These are phyloP conservation scores for Drosophila hamatofila DNA, from an alignment of 2,888 invertebrate genomes.

Conservation along the genomic window DNA sequence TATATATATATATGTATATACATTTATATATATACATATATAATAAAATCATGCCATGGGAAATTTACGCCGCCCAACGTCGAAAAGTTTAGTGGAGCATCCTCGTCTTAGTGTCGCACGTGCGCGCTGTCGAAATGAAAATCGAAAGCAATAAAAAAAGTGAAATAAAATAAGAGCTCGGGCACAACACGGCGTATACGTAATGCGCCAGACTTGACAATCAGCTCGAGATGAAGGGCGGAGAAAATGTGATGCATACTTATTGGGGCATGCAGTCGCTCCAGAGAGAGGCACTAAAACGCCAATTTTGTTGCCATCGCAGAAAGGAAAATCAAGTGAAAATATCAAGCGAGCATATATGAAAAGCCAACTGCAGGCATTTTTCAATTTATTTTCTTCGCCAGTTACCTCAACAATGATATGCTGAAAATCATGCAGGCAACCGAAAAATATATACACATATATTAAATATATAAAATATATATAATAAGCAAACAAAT, in stretches of 20 bases:
- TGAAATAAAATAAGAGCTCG: constrained; percentile 45
- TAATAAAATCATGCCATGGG: constrained; percentile 79
- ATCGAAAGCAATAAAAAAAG: constrained; percentile 82
- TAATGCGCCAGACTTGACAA: constrained; percentile 47
- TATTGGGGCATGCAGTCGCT: constrained; percentile 62
- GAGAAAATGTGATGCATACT: constrained; percentile 62
- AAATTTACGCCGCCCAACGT: constrained; percentile 71
- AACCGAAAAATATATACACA: not conserved
- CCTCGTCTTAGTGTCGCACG: constrained; percentile 66
- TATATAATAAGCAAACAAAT: constrained; percentile 32
- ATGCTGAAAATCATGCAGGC: constrained; percentile 20
- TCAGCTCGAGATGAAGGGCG: constrained; percentile 9
- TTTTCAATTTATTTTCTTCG: constrained; percentile 77
- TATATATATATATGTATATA: constrained; percentile 9
- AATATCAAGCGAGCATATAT: constrained; percentile 53
- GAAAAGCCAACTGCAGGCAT: constrained; percentile 56
- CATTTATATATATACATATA: constrained; percentile 15
- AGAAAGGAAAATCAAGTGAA: constrained; percentile 37
- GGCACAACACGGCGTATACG: constrained; percentile 10
- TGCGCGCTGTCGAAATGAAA: constrained; percentile 80
- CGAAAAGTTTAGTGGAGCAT: constrained; percentile 68
- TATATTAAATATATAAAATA: constrained; percentile 1
- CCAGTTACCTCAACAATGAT: constrained; percentile 43
- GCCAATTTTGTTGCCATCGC: constrained; percentile 32
- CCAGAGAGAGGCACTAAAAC: constrained; percentile 25